These are phyloP conservation scores for Pinctada fucata DNA, from an alignment of 2,888 invertebrate species.

Conservation along the genomic window DNA sequence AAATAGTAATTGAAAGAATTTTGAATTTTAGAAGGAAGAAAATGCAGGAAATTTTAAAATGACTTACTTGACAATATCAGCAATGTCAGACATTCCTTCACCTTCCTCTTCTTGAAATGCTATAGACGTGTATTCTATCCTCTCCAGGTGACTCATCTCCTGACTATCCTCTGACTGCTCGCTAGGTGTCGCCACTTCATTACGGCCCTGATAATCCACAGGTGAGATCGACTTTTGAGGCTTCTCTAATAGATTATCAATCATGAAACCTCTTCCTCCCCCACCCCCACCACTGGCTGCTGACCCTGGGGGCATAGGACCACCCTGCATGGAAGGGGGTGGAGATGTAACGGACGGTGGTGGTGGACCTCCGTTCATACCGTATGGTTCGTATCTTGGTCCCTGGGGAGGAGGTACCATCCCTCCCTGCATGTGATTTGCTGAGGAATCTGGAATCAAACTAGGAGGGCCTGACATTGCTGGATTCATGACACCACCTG, in stretches of 20 bases:
- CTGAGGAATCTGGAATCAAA: constrained; percentile 5
- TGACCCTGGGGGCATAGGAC: constrained; percentile 4
- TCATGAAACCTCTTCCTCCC: constrained; percentile 59
- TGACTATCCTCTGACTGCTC: constrained; percentile 9
- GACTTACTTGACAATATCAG: constrained; percentile 66
- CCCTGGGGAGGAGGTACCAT: constrained; percentile 1
- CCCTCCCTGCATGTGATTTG: background rate
- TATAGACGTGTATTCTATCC: constrained; percentile 17
- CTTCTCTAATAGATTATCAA: constrained; percentile 54
- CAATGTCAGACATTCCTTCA: constrained; percentile 60
- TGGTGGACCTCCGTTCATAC: constrained; percentile 14
- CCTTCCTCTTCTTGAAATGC: constrained; percentile 47
- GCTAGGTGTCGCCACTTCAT: constrained; percentile 18
- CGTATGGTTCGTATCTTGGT: background rate
- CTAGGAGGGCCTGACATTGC: constrained; percentile 20
- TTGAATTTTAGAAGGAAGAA: no score
- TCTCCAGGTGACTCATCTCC: constrained; percentile 13
- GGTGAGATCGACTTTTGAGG: constrained; percentile 16
- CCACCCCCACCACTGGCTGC: background rate
- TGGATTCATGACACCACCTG: constrained; percentile 10
- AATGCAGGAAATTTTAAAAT: background rate
- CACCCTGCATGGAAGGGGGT: background rate
- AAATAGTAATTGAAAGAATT: no score
- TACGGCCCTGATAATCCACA: constrained; percentile 4
- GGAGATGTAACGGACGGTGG: background rate